Percentiles rank a stretch among this genome's conserved stretches.
Conservation (phyloP, 2,113 vertebrate species). For the Thalassarche chlororhynchos region DNA sequence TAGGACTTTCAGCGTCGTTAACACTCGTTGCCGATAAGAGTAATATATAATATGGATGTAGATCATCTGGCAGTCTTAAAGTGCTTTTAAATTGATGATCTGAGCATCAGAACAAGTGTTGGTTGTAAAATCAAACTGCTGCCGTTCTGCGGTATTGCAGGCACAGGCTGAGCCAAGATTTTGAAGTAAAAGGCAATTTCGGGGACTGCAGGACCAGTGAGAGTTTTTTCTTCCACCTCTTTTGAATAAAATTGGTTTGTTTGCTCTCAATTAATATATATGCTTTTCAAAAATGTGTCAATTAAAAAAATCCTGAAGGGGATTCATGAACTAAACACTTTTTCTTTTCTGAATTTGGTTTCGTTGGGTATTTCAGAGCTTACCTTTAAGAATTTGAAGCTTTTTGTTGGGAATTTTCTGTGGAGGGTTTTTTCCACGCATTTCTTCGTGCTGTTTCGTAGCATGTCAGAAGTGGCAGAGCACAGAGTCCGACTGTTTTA, state of each 20-base stretch:
- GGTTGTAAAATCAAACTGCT: not conserved
- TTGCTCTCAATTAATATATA: not conserved
- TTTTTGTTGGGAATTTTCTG: not conserved
- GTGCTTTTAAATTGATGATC: not conserved
- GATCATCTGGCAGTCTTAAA: not conserved
- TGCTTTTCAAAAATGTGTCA: not conserved
- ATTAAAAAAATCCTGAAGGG: not conserved
- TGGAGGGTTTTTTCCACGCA: accelerated
- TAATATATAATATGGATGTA: not conserved
- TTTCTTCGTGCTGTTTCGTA: accelerated
- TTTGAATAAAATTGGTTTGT: not conserved
- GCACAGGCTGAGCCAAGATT: not conserved
- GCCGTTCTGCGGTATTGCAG: not conserved
- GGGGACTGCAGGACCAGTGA: not conserved
- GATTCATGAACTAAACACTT: not conserved
- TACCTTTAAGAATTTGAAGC: not conserved
- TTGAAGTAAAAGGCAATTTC: not conserved
- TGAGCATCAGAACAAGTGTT: not conserved
- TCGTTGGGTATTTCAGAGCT: not conserved
- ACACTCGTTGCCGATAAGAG: not conserved
- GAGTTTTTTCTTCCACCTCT: not conserved
- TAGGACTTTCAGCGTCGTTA: not conserved
- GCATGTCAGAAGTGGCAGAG: not conserved
- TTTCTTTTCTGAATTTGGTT: not conserved
- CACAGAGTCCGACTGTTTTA: not conserved